A percentile compares a stretch with the other conserved stretches of the same genome.
phyloP scores from a whole-genome alignment of 1,140 invertebrate species.

The Drosophila dunni region DNA sequence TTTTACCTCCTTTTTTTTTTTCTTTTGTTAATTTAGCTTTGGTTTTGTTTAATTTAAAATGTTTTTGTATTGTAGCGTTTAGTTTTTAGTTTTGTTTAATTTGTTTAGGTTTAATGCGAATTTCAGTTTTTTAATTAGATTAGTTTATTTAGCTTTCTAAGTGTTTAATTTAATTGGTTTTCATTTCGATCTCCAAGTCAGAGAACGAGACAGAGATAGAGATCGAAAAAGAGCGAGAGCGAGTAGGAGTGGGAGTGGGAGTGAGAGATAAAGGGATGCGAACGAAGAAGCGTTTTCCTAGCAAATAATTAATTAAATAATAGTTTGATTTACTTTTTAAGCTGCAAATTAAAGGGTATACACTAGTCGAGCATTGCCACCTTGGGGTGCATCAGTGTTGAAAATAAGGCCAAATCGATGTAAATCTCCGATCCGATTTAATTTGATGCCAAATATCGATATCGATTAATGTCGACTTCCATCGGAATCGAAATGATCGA shows the following conservation, averaged over 20 bases:
- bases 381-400: no score
- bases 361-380: not conserved
- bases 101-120: conserved; percentile 5
- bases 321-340: not conserved
- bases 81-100: conserved; percentile 29
- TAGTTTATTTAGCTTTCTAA: conserved; percentile 11
- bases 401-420: not conserved
- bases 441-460: no score
- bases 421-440: not conserved
- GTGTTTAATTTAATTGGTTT: conserved; percentile 1
- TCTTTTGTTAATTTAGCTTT: conserved; percentile 14
- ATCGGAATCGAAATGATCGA: no score
- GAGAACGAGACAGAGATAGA: no score
- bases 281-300: not conserved
- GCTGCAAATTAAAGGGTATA: not conserved
- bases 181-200: not conserved
- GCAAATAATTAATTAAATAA: not conserved
- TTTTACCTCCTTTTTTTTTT: not conserved
- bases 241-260: not conserved
- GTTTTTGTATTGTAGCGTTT: not conserved
- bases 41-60: conserved; percentile 13
- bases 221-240: not conserved
- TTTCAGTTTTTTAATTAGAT: conserved; percentile 25
- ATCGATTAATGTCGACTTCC: no score
- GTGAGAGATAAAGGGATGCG: not conserved